Evolutionary conservation across 2,797 vertebrate species (phyloP).

Genomic region (Varecia variegata): DNA sequence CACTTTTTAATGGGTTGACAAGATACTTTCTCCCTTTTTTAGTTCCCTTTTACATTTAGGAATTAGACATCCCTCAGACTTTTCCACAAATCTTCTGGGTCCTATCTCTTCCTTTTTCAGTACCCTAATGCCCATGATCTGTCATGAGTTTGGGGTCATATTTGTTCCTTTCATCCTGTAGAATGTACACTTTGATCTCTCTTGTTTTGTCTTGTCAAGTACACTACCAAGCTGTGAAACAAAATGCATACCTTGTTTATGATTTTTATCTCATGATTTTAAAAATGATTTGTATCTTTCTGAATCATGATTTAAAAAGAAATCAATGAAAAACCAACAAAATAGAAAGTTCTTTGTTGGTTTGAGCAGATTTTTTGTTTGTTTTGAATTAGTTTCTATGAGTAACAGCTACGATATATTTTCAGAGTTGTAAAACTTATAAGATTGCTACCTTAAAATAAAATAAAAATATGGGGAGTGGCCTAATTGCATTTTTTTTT

Average conservation of each 20-base stretch:
- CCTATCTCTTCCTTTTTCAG: background rate
- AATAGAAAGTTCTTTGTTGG: background rate
- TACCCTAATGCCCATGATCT: background rate
- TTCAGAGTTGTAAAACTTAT: constrained; percentile 24
- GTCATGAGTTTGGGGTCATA: background rate
- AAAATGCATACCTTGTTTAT: background rate
- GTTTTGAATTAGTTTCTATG: constrained; percentile 51
- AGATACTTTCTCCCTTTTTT: background rate
- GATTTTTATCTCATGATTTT: background rate
- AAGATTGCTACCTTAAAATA: constrained; percentile 22
- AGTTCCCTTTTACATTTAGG: background rate
- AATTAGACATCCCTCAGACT: background rate
- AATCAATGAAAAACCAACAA: background rate
- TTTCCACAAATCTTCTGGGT: background rate
- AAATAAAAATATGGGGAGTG: background rate
- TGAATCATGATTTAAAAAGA: background rate
- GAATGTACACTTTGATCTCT: background rate
- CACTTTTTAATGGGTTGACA: background rate
- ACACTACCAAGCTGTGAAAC: background rate
- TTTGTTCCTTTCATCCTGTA: background rate
- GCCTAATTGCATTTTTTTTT: constrained; percentile 16
- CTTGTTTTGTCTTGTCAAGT: background rate
- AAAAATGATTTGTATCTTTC: constrained; percentile 1
- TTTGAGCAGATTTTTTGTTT: constrained; percentile 24
- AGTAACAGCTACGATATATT: constrained; percentile 38